These are phyloP conservation scores for Hydra vulgaris DNA, from an alignment of 30 jellyfish, hydroid and myxozoan species.

Conservation along the genomic window DNA sequence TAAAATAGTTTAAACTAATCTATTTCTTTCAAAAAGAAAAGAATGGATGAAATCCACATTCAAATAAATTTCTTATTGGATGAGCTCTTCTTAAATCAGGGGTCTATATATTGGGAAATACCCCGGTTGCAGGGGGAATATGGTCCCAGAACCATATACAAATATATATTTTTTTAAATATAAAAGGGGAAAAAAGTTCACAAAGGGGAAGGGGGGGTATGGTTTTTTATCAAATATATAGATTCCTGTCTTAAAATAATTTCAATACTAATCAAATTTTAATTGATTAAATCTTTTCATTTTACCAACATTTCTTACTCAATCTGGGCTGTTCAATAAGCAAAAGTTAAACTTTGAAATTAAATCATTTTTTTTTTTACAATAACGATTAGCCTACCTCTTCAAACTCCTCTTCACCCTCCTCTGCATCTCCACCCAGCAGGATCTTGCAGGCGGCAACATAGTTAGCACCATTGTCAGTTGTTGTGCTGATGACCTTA, in stretches of 20 bases:
- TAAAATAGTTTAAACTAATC: not conserved
- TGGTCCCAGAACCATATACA: not conserved
- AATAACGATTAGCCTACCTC: not conserved
- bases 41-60: not conserved
- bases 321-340: not conserved
- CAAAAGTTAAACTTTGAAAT: not conserved
- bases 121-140: not conserved
- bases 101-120: not conserved
- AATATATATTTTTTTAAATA: too few species aligned
- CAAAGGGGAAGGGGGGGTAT: not conserved
- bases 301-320: not conserved
- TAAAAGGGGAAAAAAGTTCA: not conserved
- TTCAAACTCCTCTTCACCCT: not conserved
- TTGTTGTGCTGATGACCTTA: constrained; percentile 10
- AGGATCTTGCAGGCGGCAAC: constrained; percentile 9
- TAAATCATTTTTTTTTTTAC: not conserved
- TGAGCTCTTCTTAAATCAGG: not conserved
- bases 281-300: not conserved
- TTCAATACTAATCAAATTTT: not conserved
- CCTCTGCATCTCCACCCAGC: not conserved
- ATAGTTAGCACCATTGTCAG: constrained; percentile 16
- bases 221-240: not conserved
- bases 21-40: not conserved
- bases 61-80: not conserved
- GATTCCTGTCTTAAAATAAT: not conserved